Evolutionary conservation across 2,888 invertebrate genomes (phyloP).

Genomic region (Salticus scenicus): DNA sequence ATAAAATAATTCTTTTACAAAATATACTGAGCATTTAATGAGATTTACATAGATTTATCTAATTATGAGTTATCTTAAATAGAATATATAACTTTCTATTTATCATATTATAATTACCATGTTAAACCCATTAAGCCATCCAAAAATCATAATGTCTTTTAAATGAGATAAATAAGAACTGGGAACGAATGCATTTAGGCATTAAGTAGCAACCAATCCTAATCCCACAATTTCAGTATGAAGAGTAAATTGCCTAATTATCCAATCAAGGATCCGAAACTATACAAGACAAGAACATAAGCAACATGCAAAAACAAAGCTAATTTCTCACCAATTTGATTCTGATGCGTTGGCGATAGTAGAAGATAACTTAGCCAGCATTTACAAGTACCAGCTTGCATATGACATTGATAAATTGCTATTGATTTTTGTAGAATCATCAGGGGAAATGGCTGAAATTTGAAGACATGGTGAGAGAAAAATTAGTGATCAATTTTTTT

Average conservation of each 20-base stretch:
- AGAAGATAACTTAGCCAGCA: conserved; percentile 20
- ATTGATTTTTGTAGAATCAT: conserved; percentile 48
- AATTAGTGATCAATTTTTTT: conserved; percentile 19
- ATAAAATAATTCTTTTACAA: no score
- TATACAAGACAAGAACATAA: conserved; percentile 51
- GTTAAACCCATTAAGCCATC: neutral
- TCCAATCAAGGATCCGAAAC: conserved; percentile 44
- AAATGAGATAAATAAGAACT: conserved; percentile 1
- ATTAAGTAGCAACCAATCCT: neutral
- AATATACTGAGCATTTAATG: no score
- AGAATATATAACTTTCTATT: neutral
- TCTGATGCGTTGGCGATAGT: conserved; percentile 32
- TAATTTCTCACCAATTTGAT: conserved; percentile 65
- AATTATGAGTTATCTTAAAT: no score
- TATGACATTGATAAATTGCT: conserved; percentile 67
- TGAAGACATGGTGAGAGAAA: conserved; percentile 25
- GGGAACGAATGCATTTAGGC: neutral
- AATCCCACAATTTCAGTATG: conserved; percentile 45
- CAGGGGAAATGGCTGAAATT: conserved; percentile 29
- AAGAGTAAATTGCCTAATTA: conserved; percentile 64
- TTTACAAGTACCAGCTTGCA: conserved; percentile 63
- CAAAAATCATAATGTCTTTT: conserved; percentile 4
- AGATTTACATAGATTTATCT: no score
- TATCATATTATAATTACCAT: neutral
- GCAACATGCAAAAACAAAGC: conserved; percentile 23